Conservation (phyloP, 2,888 invertebrate genomes). For the Heteromurus nitidus region DNA sequence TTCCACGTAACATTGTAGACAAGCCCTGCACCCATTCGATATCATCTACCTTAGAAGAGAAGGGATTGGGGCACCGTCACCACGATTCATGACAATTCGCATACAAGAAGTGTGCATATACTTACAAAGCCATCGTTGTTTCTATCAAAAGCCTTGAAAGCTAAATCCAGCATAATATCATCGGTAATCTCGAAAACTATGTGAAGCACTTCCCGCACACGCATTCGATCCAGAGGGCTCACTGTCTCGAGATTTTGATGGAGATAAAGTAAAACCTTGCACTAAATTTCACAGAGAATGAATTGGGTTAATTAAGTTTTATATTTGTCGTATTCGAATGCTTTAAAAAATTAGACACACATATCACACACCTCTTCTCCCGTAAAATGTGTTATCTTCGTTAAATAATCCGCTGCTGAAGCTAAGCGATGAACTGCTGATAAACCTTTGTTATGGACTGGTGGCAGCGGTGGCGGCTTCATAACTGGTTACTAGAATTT, state of each 20-base stretch:
- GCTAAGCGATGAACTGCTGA: slow-evolving; percentile 10
- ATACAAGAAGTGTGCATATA: no score
- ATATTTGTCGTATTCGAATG: background rate
- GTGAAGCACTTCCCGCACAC: slow-evolving; percentile 51
- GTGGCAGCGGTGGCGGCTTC: no score
- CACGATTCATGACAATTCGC: background rate
- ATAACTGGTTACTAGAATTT: no score
- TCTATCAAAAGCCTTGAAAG: slow-evolving; percentile 48
- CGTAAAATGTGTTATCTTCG: slow-evolving; percentile 39
- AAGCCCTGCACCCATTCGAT: slow-evolving; percentile 45
- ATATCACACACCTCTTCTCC: slow-evolving; percentile 39
- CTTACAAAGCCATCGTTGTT: slow-evolving; percentile 37
- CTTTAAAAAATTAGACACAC: background rate
- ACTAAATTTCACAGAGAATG: slow-evolving; percentile 33
- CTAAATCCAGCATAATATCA: slow-evolving; percentile 55
- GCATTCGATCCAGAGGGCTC: slow-evolving; percentile 27
- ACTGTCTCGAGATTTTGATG: slow-evolving; percentile 17
- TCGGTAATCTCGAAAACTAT: slow-evolving; percentile 50
- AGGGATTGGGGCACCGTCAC: background rate
- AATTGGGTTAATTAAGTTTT: background rate
- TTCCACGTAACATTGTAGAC: slow-evolving; percentile 44
- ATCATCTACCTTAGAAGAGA: slow-evolving; percentile 46
- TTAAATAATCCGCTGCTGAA: slow-evolving; percentile 23
- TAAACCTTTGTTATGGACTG: no score
- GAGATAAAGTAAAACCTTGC: slow-evolving; percentile 20